phyloP scores from a whole-genome alignment of 1,140 invertebrate species.

The Liolophura sinensis region DNA sequence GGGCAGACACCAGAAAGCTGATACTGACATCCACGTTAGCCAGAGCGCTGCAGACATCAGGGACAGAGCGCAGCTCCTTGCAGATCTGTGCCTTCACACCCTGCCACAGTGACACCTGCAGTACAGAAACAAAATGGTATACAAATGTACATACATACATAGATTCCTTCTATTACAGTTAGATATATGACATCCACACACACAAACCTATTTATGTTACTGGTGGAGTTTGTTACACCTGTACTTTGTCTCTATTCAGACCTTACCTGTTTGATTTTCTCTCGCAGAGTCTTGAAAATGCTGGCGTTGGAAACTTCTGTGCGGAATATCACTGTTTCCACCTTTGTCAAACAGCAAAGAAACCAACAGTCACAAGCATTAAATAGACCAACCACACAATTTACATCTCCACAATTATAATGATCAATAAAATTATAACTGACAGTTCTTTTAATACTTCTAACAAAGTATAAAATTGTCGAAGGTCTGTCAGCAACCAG shows the following conservation, averaged over 20 bases:
- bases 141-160: not conserved
- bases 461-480: conserved; percentile 1
- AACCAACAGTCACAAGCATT: not conserved
- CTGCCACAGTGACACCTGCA: conserved; percentile 26
- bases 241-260: not conserved
- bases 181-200: not conserved
- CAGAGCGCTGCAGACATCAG: conserved; percentile 34
- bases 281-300: conserved; percentile 27
- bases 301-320: conserved; percentile 36
- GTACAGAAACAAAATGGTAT: conserved; percentile 3
- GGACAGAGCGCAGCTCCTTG: conserved; percentile 24
- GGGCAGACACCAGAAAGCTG: conserved; percentile 37
- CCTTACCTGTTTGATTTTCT: conserved; percentile 40
- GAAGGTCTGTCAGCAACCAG: not conserved
- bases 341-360: conserved; percentile 22
- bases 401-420: not conserved
- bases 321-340: conserved; percentile 37
- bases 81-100: conserved; percentile 27
- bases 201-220: not conserved
- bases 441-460: not conserved
- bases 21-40: conserved; percentile 40
- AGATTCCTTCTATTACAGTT: not conserved
- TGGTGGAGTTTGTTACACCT: not conserved
- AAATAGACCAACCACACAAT: not conserved
- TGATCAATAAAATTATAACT: not conserved